Percentiles rank a stretch among this genome's conserved stretches.
phyloP scores from a whole-genome alignment of 2,888 invertebrate species.

The Branchipolynoe longqiensis region DNA sequence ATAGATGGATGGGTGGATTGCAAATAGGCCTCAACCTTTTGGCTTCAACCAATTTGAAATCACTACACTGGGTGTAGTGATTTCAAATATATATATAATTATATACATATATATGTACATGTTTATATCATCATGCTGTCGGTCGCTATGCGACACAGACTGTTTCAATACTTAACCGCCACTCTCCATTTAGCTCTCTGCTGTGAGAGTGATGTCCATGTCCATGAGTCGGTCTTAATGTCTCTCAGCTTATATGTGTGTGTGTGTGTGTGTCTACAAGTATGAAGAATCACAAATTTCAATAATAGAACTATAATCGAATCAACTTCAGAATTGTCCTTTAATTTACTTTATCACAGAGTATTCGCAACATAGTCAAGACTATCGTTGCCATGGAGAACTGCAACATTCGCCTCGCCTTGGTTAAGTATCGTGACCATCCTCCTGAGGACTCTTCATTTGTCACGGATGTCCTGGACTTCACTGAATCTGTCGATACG shows the following conservation, averaged over 20 bases:
- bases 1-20: too few relatives aligned
- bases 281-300: not conserved
- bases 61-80: too few relatives aligned
- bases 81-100: too few relatives aligned
- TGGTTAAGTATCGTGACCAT: slow-evolving; percentile 79
- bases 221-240: too few relatives aligned
- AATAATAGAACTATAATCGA: not conserved
- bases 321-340: not conserved
- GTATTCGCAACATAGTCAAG: slow-evolving; percentile 76
- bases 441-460: slow-evolving; percentile 76
- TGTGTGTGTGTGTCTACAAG: not conserved
- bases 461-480: slow-evolving; percentile 76
- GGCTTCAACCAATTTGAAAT: too few relatives aligned
- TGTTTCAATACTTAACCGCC: too few relatives aligned
- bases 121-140: too few relatives aligned
- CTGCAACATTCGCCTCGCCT: slow-evolving; percentile 75
- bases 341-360: slow-evolving; percentile 62
- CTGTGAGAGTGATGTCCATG: not conserved
- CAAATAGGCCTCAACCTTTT: too few relatives aligned
- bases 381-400: slow-evolving; percentile 76
- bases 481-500: slow-evolving; percentile 72
- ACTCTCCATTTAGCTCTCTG: too few relatives aligned
- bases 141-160: too few relatives aligned
- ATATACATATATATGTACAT: too few relatives aligned
- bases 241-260: too few relatives aligned